Base-by-base conservation (phyloP, 2,888 invertebrate genomes). In the Drosophila rubida region DNA sequence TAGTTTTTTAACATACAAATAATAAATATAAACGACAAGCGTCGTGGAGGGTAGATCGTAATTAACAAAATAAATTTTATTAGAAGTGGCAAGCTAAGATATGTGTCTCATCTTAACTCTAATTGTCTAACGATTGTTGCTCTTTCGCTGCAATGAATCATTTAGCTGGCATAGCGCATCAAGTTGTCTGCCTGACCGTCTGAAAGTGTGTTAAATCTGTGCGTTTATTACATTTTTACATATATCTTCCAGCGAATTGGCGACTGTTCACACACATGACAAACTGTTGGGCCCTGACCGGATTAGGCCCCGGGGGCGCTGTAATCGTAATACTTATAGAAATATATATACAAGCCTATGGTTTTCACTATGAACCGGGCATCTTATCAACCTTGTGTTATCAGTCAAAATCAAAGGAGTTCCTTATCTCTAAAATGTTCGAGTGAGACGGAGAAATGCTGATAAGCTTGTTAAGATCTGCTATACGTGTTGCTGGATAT, bases 271-370 rank as follows among this genome's bases (percentile, higher is more conserved):
- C 44, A 55, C 8, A 13, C 2, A 23, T 48, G 42, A 58, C 61
- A 62, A 55, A 59, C 42, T 69, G 59, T 59, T 50, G 53, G 70
- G 61, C 80, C 66, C 42, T 81, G 83, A 72, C 75, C 69, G 65
- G 66, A 75, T 75, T 82, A 66, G 49, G 48, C 63, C 75, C 58
- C 55, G 51, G 50, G 44, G 45, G 46, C 58, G 16, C 9, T 30
- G 44, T 51, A 58, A 16, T 23, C 41, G 2, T 37, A 16, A 11
- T 41, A 4, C 55, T 41, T 42, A 45, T 11, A 51, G 2, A 45
- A 9, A 9, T 45, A 19, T 58, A 14, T 27, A 41, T 14, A 14
- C 4, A 19, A 1, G 32, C n/a, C 37, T 37, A 37, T 13, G 11
- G 23, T 27, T 23, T 35, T 14, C 14, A 9, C 7, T 0, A 9